Conservation (phyloP, 1,140 invertebrate genomes). For the Littorina saxatilis region DNA sequence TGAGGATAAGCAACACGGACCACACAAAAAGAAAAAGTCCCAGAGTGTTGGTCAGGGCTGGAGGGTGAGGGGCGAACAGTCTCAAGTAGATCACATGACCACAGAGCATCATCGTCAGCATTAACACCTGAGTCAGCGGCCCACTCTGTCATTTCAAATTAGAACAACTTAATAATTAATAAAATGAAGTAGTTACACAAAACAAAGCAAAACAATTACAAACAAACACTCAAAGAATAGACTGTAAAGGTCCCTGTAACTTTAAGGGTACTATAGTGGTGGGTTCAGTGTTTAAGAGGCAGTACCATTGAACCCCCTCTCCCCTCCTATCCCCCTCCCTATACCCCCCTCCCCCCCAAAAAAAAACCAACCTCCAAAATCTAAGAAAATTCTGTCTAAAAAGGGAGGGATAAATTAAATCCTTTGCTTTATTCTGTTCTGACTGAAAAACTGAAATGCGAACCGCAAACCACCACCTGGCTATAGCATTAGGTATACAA, state of each 20-base stretch:
- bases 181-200: background rate
- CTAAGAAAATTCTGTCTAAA: no score
- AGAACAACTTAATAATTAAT: background rate
- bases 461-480: no score
- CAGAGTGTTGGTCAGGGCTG: background rate
- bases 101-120: background rate
- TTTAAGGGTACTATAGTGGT: no score
- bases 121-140: background rate
- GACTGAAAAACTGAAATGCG: no score
- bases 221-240: background rate
- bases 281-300: background rate
- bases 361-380: no score
- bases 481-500: no score
- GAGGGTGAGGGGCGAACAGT: background rate
- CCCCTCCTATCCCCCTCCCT: no score
- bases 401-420: no score
- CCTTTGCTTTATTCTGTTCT: no score
- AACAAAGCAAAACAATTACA: background rate
- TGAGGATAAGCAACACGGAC: conserved; percentile 23
- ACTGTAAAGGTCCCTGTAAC: background rate
- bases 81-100: conserved; percentile 15
- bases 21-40: conserved; percentile 21
- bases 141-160: background rate
- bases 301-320: background rate
- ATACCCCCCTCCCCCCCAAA: no score